A percentile compares a stretch with the other conserved stretches of the same genome.
phyloP scores from a whole-genome alignment of 2,797 vertebrate species.

The Anisognathus igniventris region DNA sequence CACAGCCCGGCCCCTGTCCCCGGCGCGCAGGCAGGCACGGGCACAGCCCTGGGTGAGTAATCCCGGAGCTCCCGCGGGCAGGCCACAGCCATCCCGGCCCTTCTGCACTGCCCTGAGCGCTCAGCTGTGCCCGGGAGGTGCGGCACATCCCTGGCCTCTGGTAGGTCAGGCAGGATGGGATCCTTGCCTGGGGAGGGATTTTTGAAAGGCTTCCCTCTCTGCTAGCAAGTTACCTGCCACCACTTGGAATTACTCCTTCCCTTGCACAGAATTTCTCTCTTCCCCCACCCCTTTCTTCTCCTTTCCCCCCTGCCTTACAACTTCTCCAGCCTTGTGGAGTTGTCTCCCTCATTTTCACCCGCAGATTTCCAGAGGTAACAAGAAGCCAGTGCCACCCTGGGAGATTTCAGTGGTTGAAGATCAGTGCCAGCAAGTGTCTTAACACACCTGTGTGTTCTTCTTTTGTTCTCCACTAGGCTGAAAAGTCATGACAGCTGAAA shows the following conservation, averaged over 20 bases:
- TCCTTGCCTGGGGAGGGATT: not conserved
- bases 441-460: not conserved
- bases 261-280: accelerated
- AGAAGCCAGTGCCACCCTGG: not conserved
- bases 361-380: not conserved
- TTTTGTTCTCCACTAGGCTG: constrained; percentile 69
- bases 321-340: not conserved
- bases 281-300: not conserved
- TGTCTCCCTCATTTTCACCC: not conserved
- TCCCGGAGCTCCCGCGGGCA: not conserved
- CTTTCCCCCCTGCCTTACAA: not conserved
- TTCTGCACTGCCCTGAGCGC: accelerated
- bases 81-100: not conserved
- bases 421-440: not conserved
- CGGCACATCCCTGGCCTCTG: not conserved
- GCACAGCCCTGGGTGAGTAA: constrained; percentile 55
- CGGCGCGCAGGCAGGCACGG: not conserved
- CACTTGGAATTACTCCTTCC: not conserved
- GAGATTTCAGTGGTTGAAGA: too few relatives aligned
- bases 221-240: not conserved
- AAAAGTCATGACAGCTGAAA: constrained; percentile 95
- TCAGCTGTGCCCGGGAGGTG: accelerated
- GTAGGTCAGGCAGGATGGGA: not conserved
- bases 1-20: not conserved
- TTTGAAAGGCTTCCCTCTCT: not conserved